Base-by-base conservation (phyloP, 2,888 invertebrate genomes). In the Caenorhabditis sp. region DNA sequence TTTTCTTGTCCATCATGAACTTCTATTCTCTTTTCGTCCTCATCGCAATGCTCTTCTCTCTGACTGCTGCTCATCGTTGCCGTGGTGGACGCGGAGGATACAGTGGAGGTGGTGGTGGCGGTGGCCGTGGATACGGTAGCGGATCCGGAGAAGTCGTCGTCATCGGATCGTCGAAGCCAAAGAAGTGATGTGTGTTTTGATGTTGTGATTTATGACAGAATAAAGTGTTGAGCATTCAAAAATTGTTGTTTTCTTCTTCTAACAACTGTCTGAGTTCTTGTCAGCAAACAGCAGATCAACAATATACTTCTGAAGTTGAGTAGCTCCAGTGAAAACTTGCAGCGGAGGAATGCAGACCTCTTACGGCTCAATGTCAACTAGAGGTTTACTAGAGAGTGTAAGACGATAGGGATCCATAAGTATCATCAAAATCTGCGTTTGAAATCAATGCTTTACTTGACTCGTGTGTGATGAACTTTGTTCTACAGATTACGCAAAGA, bases 201-300 rank as follows among this genome's bases (percentile, higher is more conserved):
- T 41, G 12, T 14, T 22, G 19, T 22, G 7, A 8, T 31, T 58
- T 28, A 59, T 38, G 35, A 22, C 44, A 16, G 41, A 63, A 63
- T 63, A 63, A 63, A 63, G 61, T 22, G 16, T 41, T 63, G 63
- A 63, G 44, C 63, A 63, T 63, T 44, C 63, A 47, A 61, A 38
- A 14, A 12, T 22, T 24, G 5, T 28, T 12, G 31, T 31, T 31
- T 31, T n/a, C n/a, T n/a, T n/a, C n/a, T n/a, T n/a, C n/a, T n/a
- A n/a, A n/a, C n/a, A n/a, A n/a, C n/a, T n/a, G n/a, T n/a, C n/a
- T n/a, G n/a, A n/a, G n/a, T n/a, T n/a, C n/a, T n/a, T n/a, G n/a
- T n/a, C n/a, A n/a, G n/a, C n/a, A n/a, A n/a, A n/a, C n/a, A n/a
- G n/a, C n/a, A n/a, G n/a, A n/a, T n/a, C n/a, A n/a, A n/a, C n/a